Base-by-base conservation (phyloP, 1,140 invertebrate genomes). In the Argopecten irradians region DNA sequence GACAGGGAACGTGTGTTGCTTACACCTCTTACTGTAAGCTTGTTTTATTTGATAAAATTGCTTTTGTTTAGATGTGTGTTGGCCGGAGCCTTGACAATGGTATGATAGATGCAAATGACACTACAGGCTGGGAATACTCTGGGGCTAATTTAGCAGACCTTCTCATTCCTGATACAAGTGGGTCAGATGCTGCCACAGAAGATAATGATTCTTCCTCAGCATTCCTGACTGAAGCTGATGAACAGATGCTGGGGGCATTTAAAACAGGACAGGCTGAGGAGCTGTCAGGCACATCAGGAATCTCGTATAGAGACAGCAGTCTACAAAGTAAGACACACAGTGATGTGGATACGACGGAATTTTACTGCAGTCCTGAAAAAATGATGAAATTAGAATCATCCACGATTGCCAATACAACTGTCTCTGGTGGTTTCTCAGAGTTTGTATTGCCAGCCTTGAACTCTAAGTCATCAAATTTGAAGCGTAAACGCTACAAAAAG, bases 401-500 rank as follows among this genome's bases (percentile, higher is more conserved):
- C 55, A n/a, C 55, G 28, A 28, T 0, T 28, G 55, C 16, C 55
- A n/a, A 28, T n/a, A 0, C 55, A 22, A 71, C 7, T 71, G n/a
- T 71, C 22, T 28, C 55, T 16, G 19, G 43, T 71, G 22, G 55
- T 71, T 71, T 71, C 13, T 16, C 22, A n/a, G n/a, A 71, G 5
- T 71, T 71, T 71, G 55, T 16, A 71, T 28, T 71, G 13, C 55
- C 55, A 16, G n/a, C 22, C 22, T 3, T 16, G 28, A 71, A 71
- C 28, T 28, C 55, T 16, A 71, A 71, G 55, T 71, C 55, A 71
- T 71, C 55, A 71, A 71, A 71, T 71, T 7, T 71, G 55, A 71
- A 28, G 16, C 55, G 55, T 71, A 88, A 88, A 86, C 71, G 89
- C 0, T 90, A 90, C 43, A 90, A 90, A 34, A 85, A 83, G 34